A percentile compares a stretch with the other conserved stretches of the same genome.
Evolutionary conservation across 1,140 invertebrate species (phyloP).

Genomic region (Drosophila chauvacae): DNA sequence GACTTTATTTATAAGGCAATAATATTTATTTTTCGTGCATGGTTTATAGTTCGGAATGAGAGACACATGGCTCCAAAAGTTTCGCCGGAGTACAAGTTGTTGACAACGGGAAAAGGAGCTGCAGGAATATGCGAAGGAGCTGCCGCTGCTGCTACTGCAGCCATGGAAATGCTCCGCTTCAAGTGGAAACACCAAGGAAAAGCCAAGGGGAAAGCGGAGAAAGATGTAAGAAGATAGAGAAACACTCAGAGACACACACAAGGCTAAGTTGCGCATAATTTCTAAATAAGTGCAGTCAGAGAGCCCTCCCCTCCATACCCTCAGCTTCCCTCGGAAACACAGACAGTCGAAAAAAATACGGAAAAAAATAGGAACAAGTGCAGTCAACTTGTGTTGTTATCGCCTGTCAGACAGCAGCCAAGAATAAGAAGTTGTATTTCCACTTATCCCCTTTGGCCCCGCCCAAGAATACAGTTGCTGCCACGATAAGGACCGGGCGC

Average conservation of each 20-base stretch:
- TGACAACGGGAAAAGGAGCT: conserved; percentile 65
- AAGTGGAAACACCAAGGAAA: conserved; percentile 11
- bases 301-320: background rate
- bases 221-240: conserved; percentile 3
- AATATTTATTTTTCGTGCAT: background rate
- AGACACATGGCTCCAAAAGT: conserved; percentile 20
- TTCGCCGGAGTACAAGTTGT: conserved; percentile 55
- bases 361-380: conserved; percentile 25
- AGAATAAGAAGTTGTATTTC: conserved; percentile 54
- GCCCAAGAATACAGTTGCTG: conserved; percentile 1
- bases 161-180: conserved; percentile 18
- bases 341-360: conserved; percentile 11
- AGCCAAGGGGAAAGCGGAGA: background rate
- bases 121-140: too few species aligned
- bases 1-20: background rate
- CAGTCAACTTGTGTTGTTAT: conserved; percentile 75
- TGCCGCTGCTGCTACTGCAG: conserved; percentile 8
- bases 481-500: conserved; percentile 26
- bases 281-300: conserved; percentile 64
- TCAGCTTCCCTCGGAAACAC: background rate
- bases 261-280: conserved; percentile 72
- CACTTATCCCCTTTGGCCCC: conserved; percentile 15
- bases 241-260: conserved; percentile 13
- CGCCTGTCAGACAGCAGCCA: conserved; percentile 57
- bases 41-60: background rate